Conservation (phyloP, 2,797 vertebrate species). For the Heliangelus exortis region DNA sequence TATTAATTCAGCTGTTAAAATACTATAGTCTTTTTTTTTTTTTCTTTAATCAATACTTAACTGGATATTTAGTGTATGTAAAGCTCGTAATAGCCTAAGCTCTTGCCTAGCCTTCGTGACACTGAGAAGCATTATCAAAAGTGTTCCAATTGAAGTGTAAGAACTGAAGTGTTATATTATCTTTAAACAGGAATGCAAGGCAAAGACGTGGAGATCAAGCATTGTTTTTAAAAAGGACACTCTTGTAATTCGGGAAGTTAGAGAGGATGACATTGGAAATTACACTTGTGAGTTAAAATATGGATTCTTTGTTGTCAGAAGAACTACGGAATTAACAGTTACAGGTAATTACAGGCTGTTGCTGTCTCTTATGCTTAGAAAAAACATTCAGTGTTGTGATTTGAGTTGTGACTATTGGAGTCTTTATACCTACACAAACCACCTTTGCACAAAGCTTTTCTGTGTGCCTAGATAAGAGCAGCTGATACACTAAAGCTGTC, state of each 20-base stretch:
- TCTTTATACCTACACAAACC: neutral
- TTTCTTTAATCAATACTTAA: neutral
- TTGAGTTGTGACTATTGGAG: neutral
- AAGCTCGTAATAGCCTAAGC: neutral
- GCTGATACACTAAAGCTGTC: neutral
- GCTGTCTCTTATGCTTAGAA: neutral
- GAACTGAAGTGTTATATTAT: constrained; percentile 44
- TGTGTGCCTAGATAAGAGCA: neutral
- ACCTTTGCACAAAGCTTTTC: neutral
- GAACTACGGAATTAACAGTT: constrained; percentile 93
- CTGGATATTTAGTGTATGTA: neutral
- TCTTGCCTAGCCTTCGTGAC: neutral
- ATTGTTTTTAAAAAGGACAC: constrained; percentile 89
- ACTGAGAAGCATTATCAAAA: neutral
- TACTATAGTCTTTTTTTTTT: neutral
- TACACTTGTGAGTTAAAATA: constrained; percentile 97
- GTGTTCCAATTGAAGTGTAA: neutral
- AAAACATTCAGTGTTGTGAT: neutral
- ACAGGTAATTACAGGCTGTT: constrained; percentile 84
- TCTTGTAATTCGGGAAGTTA: constrained; percentile 92
- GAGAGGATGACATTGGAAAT: constrained; percentile 98
- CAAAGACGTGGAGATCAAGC: constrained; percentile 91
- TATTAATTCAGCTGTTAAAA: neutral
- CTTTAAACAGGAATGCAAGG: constrained; percentile 89
- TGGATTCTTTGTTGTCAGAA: constrained; percentile 91